Evolutionary conservation across 1,140 invertebrate genomes (phyloP), one percentile per base, ranked within the genome.

Genomic region (Zaprionus capensis): DNA sequence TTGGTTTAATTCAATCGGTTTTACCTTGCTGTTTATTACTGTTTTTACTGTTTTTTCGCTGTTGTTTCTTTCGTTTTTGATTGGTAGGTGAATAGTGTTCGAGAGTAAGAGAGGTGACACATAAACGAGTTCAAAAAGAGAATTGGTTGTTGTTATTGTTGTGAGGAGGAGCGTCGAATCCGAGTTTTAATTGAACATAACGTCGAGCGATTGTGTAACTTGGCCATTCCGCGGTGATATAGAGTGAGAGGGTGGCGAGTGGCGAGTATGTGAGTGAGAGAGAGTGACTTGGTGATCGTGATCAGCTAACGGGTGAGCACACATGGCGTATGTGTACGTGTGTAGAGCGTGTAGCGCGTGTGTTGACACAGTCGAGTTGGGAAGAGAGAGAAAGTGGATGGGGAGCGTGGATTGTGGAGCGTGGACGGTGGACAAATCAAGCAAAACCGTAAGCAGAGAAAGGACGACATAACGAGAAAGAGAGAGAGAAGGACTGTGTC

Each of bases 271-370:
- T 70, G 59, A 57, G 58, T 56, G 49, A 58, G 67, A 49, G 58
- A 62, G 57, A 41, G 34, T 56, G n/a, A 75, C 41, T 64, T 58
- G 61, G 72, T 75, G 72, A 70, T 46, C 53, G n/a, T 70, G 59
- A 75, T 58, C 31, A 75, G 67, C 67, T 75, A 75, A 75, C 72
- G 67, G 70, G 72, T 75, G 72, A 75, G 72, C 66, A 67, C 72
- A 70, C 72, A 44, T 55, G 63, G 58, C 49, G 51, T 31, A 51
- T 67, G 53, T 53, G 20, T 26, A 22, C 20, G 22, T n/a, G 68
- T 70, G 36, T 56, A 17, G 53, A 31, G 36, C 26, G 53, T 71
- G 70, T 65, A 63, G 26, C 57, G 55, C 28, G 58, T 57, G 49
- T 41, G 20, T 66, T 38, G 31, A 34, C 15, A 44, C 31, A 36